Conservation (phyloP, 1,140 invertebrate genomes). For the Pissodes strobi region DNA sequence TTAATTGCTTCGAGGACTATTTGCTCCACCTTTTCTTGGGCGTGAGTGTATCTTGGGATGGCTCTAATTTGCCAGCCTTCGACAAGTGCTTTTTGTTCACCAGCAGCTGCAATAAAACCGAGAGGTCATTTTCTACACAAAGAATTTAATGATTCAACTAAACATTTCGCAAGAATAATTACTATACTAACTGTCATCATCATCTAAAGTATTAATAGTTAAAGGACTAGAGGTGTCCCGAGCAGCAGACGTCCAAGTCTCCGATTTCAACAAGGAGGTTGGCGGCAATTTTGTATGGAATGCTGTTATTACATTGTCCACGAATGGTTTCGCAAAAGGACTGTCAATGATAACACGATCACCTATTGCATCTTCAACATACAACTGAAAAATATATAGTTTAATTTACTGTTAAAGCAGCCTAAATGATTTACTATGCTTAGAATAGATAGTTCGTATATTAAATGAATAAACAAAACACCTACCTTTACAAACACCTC, state of each 20-base stretch:
- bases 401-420: constrained; percentile 14
- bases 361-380: constrained; percentile 91
- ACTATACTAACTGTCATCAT: constrained; percentile 55
- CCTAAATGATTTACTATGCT: background rate
- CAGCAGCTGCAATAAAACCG: constrained; percentile 40
- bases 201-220: constrained; percentile 63
- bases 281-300: constrained; percentile 84
- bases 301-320: constrained; percentile 89
- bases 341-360: constrained; percentile 93
- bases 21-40: constrained; percentile 74
- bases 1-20: constrained; percentile 84
- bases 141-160: too few species aligned
- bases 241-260: constrained; percentile 60
- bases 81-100: constrained; percentile 58
- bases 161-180: constrained; percentile 1
- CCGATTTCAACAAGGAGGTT: constrained; percentile 62
- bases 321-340: constrained; percentile 87
- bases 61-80: constrained; percentile 56
- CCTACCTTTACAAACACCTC: constrained; percentile 75
- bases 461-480: constrained; percentile 21
- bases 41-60: constrained; percentile 65
- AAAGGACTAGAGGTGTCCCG: constrained; percentile 59
- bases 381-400: constrained; percentile 65
- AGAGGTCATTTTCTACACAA: too few species aligned
- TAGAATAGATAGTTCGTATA: background rate